phyloP scores from a whole-genome alignment of 1,140 invertebrate genomes.

The Pseudomyrmex dendroicus region DNA sequence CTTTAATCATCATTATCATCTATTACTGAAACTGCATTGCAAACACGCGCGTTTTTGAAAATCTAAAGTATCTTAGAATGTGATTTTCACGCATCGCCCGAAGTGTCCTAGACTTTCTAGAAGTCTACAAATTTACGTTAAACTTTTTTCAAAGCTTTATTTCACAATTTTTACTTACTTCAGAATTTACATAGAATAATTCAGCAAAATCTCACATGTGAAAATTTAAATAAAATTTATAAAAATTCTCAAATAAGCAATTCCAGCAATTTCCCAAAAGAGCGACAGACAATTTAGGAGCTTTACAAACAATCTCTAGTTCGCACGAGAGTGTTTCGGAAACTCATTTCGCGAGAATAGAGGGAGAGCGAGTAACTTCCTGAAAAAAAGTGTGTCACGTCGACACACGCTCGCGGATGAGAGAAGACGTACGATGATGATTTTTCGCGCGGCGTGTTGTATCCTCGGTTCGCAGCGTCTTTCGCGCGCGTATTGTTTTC shows the following conservation, averaged over 20 bases:
- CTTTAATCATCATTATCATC: constrained; percentile 53
- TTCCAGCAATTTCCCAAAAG: neutral
- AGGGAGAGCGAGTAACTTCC: neutral
- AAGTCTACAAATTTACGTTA: neutral
- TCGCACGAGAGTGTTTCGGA: neutral
- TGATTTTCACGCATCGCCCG: neutral
- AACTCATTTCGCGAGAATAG: neutral
- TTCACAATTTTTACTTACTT: neutral
- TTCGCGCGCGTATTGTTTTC: constrained; percentile 82
- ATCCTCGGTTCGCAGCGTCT: constrained; percentile 59
- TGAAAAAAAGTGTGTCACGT: constrained; percentile 12
- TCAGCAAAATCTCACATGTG: no score
- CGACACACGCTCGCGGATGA: constrained; percentile 30
- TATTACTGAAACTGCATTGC: constrained; percentile 27
- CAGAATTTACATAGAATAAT: no score
- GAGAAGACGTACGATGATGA: neutral
- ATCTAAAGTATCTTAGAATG: constrained; percentile 40
- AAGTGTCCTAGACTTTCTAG: no score
- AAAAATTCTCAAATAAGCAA: no score
- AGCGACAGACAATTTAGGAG: neutral
- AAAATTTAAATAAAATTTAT: no score
- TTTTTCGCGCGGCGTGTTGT: constrained; percentile 9
- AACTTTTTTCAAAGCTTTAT: neutral
- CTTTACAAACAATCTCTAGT: neutral
- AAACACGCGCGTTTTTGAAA: constrained; percentile 29